A percentile compares a stretch with the other conserved stretches of the same genome.
phyloP scores from a whole-genome alignment of 2,113 vertebrate genomes.

The Microcebus griseorufus region DNA sequence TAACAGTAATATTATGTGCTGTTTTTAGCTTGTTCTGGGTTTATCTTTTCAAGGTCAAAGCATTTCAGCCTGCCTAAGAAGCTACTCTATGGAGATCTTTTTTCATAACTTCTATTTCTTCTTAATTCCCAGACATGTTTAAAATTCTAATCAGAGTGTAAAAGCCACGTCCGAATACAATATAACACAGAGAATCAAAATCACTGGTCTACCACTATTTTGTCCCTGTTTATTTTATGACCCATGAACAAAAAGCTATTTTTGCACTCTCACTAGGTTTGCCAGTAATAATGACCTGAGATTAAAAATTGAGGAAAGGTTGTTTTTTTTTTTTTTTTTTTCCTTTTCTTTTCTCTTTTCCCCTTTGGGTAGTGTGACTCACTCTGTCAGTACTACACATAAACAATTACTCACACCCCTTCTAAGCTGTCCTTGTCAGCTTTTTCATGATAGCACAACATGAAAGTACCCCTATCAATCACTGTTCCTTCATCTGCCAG shows the following conservation, averaged over 20 bases:
- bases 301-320: conserved; percentile 64
- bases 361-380: background rate
- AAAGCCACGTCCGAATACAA: conserved; percentile 65
- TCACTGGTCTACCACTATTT: conserved; percentile 74
- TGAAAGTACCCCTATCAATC: background rate
- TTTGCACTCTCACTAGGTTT: conserved; percentile 78
- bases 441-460: background rate
- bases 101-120: conserved; percentile 69
- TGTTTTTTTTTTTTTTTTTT: background rate
- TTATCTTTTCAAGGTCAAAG: conserved; percentile 85
- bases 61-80: conserved; percentile 51
- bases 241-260: conserved; percentile 79
- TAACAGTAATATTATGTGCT: conserved; percentile 55
- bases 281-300: conserved; percentile 62
- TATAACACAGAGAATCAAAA: conserved; percentile 75
- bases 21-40: conserved; percentile 57
- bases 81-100: conserved; percentile 55
- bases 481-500: background rate
- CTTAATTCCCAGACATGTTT: conserved; percentile 80
- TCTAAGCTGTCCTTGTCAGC: background rate
- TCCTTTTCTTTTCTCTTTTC: background rate
- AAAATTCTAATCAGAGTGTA: conserved; percentile 82
- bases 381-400: background rate
- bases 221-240: conserved; percentile 80
- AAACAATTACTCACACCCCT: conserved; percentile 1